Evolutionary conservation across 2,113 vertebrate genomes (phyloP).

Genomic region (Cyphomyrus discorhynchus): DNA sequence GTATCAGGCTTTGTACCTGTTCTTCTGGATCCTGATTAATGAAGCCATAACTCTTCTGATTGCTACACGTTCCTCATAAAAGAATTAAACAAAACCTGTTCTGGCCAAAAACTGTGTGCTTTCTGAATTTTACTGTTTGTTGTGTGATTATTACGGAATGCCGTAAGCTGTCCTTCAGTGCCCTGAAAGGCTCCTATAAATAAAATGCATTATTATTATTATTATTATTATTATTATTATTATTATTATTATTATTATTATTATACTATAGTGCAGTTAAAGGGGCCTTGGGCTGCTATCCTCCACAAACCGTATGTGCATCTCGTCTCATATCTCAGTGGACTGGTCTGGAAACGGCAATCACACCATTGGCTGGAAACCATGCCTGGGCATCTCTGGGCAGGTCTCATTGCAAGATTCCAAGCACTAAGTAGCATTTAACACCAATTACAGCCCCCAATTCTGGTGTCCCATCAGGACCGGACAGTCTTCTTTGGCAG

Average conservation of each 20-base stretch:
- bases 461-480: constrained; percentile 20
- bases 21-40: neutral
- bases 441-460: constrained; percentile 2
- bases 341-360: neutral
- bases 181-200: too few species aligned
- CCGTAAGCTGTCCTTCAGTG: too few species aligned
- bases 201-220: too few species aligned
- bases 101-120: too few species aligned
- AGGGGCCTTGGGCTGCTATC: neutral
- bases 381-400: neutral
- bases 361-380: neutral
- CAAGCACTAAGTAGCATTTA: neutral
- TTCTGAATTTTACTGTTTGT: too few species aligned
- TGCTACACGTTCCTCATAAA: neutral
- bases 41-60: neutral
- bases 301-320: neutral
- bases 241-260: too few species aligned
- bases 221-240: too few species aligned
- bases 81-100: neutral
- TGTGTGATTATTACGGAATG: too few species aligned
- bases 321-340: neutral
- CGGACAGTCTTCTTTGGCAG: constrained; percentile 26
- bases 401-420: neutral
- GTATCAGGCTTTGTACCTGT: neutral
- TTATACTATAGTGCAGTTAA: neutral